Evolutionary conservation across 2,888 invertebrate genomes (phyloP), one percentile per base, ranked within the genome.

Genomic region (Phaedon cochleariae): DNA sequence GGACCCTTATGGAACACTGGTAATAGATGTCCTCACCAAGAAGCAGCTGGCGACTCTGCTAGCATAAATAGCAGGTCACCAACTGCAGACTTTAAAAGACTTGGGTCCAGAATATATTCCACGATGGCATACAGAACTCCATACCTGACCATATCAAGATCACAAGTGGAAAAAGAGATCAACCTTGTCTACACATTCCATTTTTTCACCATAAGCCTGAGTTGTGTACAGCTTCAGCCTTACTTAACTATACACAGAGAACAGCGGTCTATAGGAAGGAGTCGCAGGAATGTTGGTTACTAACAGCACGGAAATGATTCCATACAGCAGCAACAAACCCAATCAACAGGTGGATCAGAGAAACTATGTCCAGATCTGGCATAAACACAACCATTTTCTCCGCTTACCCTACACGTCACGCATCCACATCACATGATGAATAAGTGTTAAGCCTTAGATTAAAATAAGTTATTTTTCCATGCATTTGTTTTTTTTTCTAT

Each of bases 271-370:
- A 41, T 45, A 4, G 18, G 18, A 12, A 29, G 9, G n/a, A n/a
- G 12, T 15, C 41, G 10, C 21, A 61, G 15, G 59, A 58, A 1
- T 54, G 10, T 34, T 18, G 65, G 18, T 54, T 66, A 31, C 7
- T 66, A 15, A 58, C 61, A 10, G 4, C 51, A n/a, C 65, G 41
- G 49, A 63, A 62, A 54, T 67, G 70, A 4, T 59, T 67, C 49
- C 34, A 37, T 10, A 41, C 41, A 3, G 65, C 66, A 15, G 45
- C 64, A 7, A 54, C 51, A 12, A 68, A 73, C 45, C 67, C 70
- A 1, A 10, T 74, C 20, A 73, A 72, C 57, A 61, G 69, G 46
- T 74, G 72, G 73, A 46, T 74, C 17, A 72, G 68, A 46, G 31
- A 15, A 12, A 59, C 64, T 2, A 34, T 74, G 9, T 18, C 22